phyloP scores from a whole-genome alignment of 2,888 invertebrate genomes.

The Gerris lacustris region DNA sequence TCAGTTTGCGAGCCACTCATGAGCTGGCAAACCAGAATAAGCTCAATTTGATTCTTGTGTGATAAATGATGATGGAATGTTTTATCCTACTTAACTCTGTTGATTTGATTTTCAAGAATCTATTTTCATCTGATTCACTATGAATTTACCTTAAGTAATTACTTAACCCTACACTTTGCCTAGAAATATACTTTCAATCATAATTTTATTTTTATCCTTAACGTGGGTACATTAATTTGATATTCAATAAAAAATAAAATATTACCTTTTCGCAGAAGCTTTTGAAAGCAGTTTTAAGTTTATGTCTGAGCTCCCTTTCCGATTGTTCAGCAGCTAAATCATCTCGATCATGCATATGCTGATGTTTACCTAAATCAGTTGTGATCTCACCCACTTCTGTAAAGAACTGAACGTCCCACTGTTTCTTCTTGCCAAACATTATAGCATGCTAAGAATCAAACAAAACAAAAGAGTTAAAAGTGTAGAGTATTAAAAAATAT shows the following conservation, averaged over 20 bases:
- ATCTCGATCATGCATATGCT: constrained; percentile 99
- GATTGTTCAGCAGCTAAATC: constrained; percentile 98
- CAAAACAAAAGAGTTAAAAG: not conserved
- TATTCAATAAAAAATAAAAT: not conserved
- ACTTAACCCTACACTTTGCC: too few relatives aligned
- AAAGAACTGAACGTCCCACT: constrained; percentile 97
- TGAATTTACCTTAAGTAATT: too few relatives aligned
- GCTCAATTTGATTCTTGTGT: too few relatives aligned
- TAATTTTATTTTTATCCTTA: too few relatives aligned
- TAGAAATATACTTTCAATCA: too few relatives aligned
- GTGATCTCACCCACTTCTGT: constrained; percentile 99
- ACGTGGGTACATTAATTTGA: too few relatives aligned
- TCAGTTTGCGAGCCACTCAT: too few relatives aligned
- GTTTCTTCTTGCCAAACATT: constrained; percentile 99
- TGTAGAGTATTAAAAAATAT: not conserved
- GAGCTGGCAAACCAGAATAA: too few relatives aligned
- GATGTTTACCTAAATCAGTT: constrained; percentile 97
- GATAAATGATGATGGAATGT: too few relatives aligned
- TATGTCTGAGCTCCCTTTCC: constrained; percentile 89
- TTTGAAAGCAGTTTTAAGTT: constrained; percentile 93
- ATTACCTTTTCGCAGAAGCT: constrained; percentile 89
- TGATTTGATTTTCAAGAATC: too few relatives aligned
- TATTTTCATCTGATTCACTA: too few relatives aligned
- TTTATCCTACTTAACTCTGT: too few relatives aligned
- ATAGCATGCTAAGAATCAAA: constrained; percentile 66